Conservation (phyloP, 2,888 invertebrate genomes). For the Diplazon laetatorius region DNA sequence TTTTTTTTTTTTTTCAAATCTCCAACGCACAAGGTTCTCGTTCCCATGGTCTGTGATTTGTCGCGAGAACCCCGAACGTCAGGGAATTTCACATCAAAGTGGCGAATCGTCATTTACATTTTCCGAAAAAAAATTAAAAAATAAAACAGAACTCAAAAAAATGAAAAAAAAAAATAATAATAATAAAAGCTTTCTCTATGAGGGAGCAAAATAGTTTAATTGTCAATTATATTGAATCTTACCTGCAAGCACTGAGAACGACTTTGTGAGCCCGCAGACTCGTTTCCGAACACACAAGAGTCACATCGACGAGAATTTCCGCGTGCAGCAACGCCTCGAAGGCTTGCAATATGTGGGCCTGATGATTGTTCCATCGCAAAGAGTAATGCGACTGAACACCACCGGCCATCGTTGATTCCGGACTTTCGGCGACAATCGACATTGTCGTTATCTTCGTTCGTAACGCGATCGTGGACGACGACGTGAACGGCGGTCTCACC, state of each 20-base stretch:
- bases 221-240: too few relatives aligned
- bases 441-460: slow-evolving; percentile 70
- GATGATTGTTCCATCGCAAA: slow-evolving; percentile 97
- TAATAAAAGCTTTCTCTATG: too few relatives aligned
- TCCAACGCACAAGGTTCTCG: too few relatives aligned
- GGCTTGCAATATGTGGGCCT: slow-evolving; percentile 92
- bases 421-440: slow-evolving; percentile 79
- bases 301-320: slow-evolving; percentile 94
- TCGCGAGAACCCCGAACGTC: too few relatives aligned
- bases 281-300: slow-evolving; percentile 93
- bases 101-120: too few relatives aligned
- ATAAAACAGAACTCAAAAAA: too few relatives aligned
- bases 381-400: slow-evolving; percentile 94
- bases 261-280: slow-evolving; percentile 95
- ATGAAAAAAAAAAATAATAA: too few relatives aligned
- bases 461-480: slow-evolving; percentile 58
- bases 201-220: too few relatives aligned
- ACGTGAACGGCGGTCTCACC: slow-evolving; percentile 59
- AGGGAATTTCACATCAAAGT: too few relatives aligned
- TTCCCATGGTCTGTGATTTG: too few relatives aligned
- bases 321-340: slow-evolving; percentile 95
- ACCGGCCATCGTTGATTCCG: slow-evolving; percentile 80
- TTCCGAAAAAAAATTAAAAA: too few relatives aligned
- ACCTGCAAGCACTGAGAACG: slow-evolving; percentile 91
- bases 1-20: too few relatives aligned